Base-by-base conservation (phyloP, 2,888 invertebrate genomes). In the Sinotaia quadrata region DNA sequence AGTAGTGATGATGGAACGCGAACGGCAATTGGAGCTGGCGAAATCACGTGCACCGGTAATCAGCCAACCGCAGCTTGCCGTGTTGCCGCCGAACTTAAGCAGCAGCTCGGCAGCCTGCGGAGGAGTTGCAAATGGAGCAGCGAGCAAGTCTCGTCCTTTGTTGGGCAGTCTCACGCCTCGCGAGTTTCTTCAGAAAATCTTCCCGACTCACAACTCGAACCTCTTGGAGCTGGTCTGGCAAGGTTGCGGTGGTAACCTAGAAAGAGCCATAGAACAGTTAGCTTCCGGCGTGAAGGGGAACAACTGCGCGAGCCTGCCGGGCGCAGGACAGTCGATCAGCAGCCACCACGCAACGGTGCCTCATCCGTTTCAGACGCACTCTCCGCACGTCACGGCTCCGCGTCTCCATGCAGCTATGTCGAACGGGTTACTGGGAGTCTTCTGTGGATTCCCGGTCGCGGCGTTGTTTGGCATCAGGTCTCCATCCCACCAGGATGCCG, bases 1-100 rank as follows among this genome's bases (percentile, higher is more conserved):
- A 59, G 76, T 82, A 29, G 85, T 87, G 41, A 85, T 87, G 83
- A 74, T 84, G 56, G 84, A 87, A 65, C 72, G 87, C 7, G 87
- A 88, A 72, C 72, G 81, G 12, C 76, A 75, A 36, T 65, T 79
- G 29, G 82, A 80, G 59, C 58, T 76, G 33, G 31, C 58, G 44
- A 58, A 62, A 62, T 67, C 72, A 58, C 33, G 62, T 36, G 36
- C 24, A 15, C 2, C 62, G 2, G 44, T 51, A 44, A 41, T 52
- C 18, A 49, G 29, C 52, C 44, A 58, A 27, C 59, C 68, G 1
- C 69, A 61, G 21, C 57, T 61, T 0, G 60, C 71, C 0, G 29
- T 61, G 2, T 21, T 33, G 27, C 44, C 37, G 27, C 21, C 29
- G 1, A n/a, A 8, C 29, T 31, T 7, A 18, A 37, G 4, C 47